These are phyloP conservation scores for Metacarcinus magister DNA, from an alignment of 2,888 invertebrate species.

Conservation along the genomic window DNA sequence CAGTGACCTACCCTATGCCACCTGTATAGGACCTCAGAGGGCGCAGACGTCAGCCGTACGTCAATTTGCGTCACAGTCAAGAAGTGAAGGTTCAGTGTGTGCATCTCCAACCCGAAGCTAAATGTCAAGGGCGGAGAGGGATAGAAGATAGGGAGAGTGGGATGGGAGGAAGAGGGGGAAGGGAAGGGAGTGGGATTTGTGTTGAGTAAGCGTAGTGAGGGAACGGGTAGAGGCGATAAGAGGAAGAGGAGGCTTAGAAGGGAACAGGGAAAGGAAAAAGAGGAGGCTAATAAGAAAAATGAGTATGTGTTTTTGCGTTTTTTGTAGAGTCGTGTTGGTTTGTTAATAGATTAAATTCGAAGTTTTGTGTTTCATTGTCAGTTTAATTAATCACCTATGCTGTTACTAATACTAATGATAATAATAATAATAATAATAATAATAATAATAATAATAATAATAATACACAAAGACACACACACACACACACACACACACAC, in stretches of 20 bases:
- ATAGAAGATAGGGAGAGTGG: background rate
- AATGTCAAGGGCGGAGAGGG: slow-evolving; percentile 16
- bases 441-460: slow-evolving; percentile 13
- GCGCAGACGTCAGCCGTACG: background rate
- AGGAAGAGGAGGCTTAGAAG: background rate
- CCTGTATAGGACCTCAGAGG: background rate
- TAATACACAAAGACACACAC: background rate
- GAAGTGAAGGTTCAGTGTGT: background rate
- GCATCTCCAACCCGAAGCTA: background rate
- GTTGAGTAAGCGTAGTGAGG: background rate
- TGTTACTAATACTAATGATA: background rate
- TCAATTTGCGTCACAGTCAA: background rate
- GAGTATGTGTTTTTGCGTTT: no score
- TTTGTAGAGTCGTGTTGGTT: no score
- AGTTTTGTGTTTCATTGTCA: no score
- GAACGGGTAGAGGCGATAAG: background rate
- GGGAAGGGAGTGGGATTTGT: no score
- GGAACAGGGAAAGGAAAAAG: no score
- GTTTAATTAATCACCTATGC: background rate
- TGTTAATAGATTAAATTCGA: no score
- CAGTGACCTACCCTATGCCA: background rate
- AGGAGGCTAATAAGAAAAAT: no score
- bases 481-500: no score
- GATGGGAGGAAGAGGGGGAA: background rate
- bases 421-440: background rate